A percentile compares a stretch with the other conserved stretches of the same genome.
phyloP scores from a whole-genome alignment of 2,113 vertebrate species.

The Nothobranchius furzeri region DNA sequence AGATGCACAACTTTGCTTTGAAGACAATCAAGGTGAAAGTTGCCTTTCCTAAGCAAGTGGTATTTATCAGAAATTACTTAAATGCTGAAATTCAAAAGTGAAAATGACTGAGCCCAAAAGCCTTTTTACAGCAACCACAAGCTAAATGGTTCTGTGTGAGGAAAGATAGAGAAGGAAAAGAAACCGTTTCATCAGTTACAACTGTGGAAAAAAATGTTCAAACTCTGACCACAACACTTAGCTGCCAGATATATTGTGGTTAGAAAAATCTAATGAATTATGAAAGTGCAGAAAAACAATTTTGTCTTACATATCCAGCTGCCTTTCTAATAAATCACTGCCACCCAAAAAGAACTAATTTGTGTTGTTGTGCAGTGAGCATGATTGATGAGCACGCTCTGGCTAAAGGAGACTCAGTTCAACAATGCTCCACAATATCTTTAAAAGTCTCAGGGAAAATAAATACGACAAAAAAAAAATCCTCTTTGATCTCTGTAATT shows the following conservation, averaged over 20 bases:
- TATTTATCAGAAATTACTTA: too few relatives aligned
- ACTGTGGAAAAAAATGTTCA: constrained; percentile 47
- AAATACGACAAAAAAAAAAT: not conserved
- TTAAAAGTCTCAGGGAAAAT: constrained; percentile 19
- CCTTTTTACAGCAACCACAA: constrained; percentile 24
- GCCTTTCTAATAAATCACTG: constrained; percentile 73
- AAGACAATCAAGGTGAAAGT: too few relatives aligned
- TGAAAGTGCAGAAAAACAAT: constrained; percentile 75
- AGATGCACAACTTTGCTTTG: too few relatives aligned
- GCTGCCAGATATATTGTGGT: constrained; percentile 63
- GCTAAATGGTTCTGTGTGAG: constrained; percentile 25
- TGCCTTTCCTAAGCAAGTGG: too few relatives aligned
- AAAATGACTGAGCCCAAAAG: not conserved
- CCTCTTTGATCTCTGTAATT: constrained; percentile 48
- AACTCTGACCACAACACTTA: constrained; percentile 62
- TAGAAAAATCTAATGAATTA: constrained; percentile 74
- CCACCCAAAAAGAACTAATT: constrained; percentile 73
- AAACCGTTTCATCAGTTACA: constrained; percentile 54
- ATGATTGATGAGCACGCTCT: constrained; percentile 72
- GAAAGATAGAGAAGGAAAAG: constrained; percentile 6
- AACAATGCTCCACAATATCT: constrained; percentile 49
- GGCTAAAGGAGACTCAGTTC: constrained; percentile 61
- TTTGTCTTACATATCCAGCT: constrained; percentile 71
- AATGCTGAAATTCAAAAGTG: too few relatives aligned
- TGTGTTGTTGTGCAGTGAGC: constrained; percentile 72